Percentiles rank a stretch among this genome's conserved stretches.
Evolutionary conservation across 2,888 invertebrate species (phyloP).

Genomic region (Sceliomorpha sp.): DNA sequence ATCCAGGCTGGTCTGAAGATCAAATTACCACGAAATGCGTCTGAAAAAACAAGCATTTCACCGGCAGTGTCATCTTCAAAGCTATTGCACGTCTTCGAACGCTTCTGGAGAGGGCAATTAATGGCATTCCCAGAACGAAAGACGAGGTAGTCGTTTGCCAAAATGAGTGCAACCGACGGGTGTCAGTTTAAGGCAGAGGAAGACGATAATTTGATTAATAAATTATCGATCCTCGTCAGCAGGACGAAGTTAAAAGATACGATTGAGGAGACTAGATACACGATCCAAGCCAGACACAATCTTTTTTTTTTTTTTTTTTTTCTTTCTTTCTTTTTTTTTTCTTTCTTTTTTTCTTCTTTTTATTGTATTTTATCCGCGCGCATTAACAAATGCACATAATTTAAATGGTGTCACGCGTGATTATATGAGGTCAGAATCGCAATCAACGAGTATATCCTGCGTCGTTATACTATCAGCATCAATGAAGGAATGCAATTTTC

Average conservation of each 20-base stretch:
- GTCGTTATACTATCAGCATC: too few species aligned
- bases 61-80: conserved; percentile 53
- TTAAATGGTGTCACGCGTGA: too few species aligned
- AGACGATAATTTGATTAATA: conserved; percentile 54
- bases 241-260: conserved; percentile 56
- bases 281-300: conserved; percentile 55
- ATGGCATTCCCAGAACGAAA: conserved; percentile 53
- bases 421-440: too few species aligned
- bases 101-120: conserved; percentile 47
- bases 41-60: conserved; percentile 34
- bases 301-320: conserved; percentile 50
- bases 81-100: conserved; percentile 54
- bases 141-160: conserved; percentile 56
- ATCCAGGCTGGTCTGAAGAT: conserved; percentile 47
- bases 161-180: conserved; percentile 51
- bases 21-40: conserved; percentile 49
- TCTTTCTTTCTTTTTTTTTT: too few species aligned
- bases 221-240: conserved; percentile 58
- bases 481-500: too few species aligned
- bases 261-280: conserved; percentile 55
- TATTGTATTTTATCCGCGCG: too few species aligned
- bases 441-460: too few species aligned
- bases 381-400: too few species aligned
- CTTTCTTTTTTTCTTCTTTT: too few species aligned
- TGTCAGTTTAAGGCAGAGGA: conserved; percentile 57